Base-by-base conservation (phyloP, 2,888 invertebrate genomes). In the Ophraella communa region DNA sequence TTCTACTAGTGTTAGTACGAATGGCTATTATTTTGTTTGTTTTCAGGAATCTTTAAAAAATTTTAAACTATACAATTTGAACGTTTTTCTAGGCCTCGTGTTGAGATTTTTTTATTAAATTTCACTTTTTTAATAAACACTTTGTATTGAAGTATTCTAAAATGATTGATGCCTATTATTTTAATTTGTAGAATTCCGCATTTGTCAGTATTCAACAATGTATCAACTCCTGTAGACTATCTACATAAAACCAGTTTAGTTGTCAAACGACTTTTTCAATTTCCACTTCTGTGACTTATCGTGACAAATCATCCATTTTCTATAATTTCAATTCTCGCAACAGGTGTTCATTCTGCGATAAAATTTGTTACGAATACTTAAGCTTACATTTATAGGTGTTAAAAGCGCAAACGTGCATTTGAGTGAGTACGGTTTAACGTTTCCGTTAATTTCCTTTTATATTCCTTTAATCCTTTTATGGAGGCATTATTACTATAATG, bases 311-410 rank as follows among this genome's bases (percentile, higher is more conserved):
- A 47, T n/a, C 8, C 18, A 20, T 20, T 58, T 58, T 33, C 58
- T 49, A 58, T 58, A 47, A 58, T 58, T 47, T 57, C 30, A 23
- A 18, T 14, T 24, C 17, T 14, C 14, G 14, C 7, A 14, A 14
- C 58, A 58, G 58, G 58, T 58, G 58, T 58, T 58, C 35, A 20
- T 14, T 23, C 35, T 2, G 21, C 23, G 21, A 47, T 10, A 11
- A 21, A 42, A 42, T 42, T 42, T 42, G 39, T 8, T 42, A n/a
- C 20, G 20, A 47, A 47, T 47, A 7, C 21, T 47, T 47, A n/a
- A 18, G 21, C 45, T 20, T 47, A 18, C 8, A 47, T 20, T 21
- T 47, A 18, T 47, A 23, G 45, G 8, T 47, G 45, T 42, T 42
- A 42, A 42, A 14, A 7, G 42, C 2, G 10, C 4, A 47, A 23